Conservation (phyloP, 2,113 vertebrate species). For the Phrynocephalus versicolor region DNA sequence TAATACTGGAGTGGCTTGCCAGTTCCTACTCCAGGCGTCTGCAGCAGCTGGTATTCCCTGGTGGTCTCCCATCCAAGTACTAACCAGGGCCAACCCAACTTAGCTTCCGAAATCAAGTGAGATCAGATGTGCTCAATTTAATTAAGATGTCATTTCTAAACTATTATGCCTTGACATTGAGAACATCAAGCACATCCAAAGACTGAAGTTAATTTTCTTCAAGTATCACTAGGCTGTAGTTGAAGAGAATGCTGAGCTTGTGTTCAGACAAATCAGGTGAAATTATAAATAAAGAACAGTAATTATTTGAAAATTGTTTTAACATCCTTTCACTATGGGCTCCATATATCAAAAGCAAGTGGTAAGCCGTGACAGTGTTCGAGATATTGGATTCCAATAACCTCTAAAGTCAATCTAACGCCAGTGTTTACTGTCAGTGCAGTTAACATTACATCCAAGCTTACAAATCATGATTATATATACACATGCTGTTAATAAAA, state of each 20-base stretch:
- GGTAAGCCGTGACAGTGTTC: not conserved
- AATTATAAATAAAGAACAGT: conserved; percentile 31
- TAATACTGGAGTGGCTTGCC: no score
- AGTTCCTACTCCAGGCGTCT: no score
- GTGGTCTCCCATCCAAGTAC: no score
- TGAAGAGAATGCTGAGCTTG: conserved; percentile 18
- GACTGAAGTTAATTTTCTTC: conserved; percentile 3
- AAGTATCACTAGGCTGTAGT: not conserved
- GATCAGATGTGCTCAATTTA: no score
- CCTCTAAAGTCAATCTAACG: conserved; percentile 23
- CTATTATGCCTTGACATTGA: not conserved
- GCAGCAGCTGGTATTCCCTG: no score
- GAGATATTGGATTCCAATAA: not conserved
- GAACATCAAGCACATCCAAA: not conserved
- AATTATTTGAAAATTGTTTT: not conserved
- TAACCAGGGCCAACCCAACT: no score
- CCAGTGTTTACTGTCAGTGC: conserved; percentile 8
- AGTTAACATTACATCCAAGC: conserved; percentile 30
- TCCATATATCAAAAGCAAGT: conserved; percentile 13
- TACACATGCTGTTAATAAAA: conserved; percentile 31
- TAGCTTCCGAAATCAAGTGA: no score
- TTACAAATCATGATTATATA: conserved; percentile 20
- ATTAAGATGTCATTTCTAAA: conserved; percentile 22
- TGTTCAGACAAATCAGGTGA: not conserved
- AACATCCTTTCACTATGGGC: conserved; percentile 1